Conservation (phyloP, 2,797 vertebrate genomes). For the Rhinella marina region DNA sequence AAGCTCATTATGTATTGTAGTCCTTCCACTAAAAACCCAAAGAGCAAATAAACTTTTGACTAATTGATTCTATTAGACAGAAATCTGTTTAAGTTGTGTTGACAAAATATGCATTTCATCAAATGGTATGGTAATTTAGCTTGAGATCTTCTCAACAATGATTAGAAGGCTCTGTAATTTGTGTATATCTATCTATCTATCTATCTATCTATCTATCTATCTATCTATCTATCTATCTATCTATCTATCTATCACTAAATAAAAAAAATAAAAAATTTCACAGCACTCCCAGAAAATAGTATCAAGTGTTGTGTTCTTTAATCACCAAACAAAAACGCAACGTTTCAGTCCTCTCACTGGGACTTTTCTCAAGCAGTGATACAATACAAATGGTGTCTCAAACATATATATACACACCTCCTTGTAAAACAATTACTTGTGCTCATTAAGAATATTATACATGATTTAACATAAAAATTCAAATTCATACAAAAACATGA, state of each 20-base stretch:
- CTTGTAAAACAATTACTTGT: too few species aligned
- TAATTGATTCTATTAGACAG: slow-evolving; percentile 54
- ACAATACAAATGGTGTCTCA: too few species aligned
- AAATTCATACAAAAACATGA: too few species aligned
- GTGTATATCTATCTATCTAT: neutral
- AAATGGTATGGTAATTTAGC: slow-evolving; percentile 32
- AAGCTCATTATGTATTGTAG: slow-evolving; percentile 26
- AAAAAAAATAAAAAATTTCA: too few species aligned
- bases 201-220: neutral
- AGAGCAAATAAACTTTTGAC: slow-evolving; percentile 57
- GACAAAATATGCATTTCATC: slow-evolving; percentile 54
- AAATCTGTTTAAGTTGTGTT: slow-evolving; percentile 52
- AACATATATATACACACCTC: too few species aligned
- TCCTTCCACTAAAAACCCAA: slow-evolving; percentile 51
- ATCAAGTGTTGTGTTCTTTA: too few species aligned
- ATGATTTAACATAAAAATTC: too few species aligned
- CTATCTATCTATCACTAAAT: neutral
- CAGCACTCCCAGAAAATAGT: too few species aligned
- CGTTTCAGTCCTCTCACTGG: too few species aligned
- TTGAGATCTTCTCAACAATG: slow-evolving; percentile 19
- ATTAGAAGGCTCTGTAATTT: neutral
- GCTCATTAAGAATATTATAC: too few species aligned
- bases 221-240: neutral
- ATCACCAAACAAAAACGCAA: too few species aligned
- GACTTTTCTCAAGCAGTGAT: too few species aligned